Evolutionary conservation across 2,888 invertebrate species (phyloP).

Genomic region (Phania funesta): DNA sequence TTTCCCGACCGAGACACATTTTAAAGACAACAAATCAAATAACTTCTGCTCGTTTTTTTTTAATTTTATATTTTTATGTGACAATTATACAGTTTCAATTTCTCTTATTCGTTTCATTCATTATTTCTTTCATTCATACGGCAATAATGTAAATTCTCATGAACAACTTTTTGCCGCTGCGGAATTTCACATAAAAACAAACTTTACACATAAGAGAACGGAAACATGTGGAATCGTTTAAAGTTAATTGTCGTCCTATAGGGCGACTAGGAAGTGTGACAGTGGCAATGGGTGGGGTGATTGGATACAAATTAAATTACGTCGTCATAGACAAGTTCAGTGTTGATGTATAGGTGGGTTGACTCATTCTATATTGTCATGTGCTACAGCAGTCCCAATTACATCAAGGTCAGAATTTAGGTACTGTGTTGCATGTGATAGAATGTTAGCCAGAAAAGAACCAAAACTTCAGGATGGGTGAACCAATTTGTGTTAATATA

Average conservation of each 20-base stretch:
- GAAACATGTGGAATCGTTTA: background rate
- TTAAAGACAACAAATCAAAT: background rate
- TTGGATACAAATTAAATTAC: slow-evolving; percentile 33
- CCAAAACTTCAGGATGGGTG: too few species aligned
- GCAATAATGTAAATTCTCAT: background rate
- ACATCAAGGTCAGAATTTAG: background rate
- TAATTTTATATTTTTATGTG: too few species aligned
- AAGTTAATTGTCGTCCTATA: slow-evolving; percentile 21
- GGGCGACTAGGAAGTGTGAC: background rate
- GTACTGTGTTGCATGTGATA: too few species aligned
- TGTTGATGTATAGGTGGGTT: slow-evolving; percentile 15
- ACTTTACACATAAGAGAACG: background rate
- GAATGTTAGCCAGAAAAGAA: too few species aligned
- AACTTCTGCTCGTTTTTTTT: background rate
- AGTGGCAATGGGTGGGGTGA: background rate
- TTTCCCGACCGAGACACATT: slow-evolving; percentile 4
- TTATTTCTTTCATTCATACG: slow-evolving; percentile 39
- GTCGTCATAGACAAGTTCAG: slow-evolving; percentile 26
- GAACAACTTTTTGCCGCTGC: slow-evolving; percentile 29
- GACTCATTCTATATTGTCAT: background rate
- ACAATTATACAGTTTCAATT: slow-evolving; percentile 27
- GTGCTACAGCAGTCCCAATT: background rate
- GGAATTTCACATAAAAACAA: background rate
- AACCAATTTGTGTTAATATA: too few species aligned
- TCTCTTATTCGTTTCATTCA: slow-evolving; percentile 32